Evolutionary conservation across 2,888 invertebrate genomes (phyloP), one percentile per base, ranked within the genome.

Genomic region (Diogma glabrata): DNA sequence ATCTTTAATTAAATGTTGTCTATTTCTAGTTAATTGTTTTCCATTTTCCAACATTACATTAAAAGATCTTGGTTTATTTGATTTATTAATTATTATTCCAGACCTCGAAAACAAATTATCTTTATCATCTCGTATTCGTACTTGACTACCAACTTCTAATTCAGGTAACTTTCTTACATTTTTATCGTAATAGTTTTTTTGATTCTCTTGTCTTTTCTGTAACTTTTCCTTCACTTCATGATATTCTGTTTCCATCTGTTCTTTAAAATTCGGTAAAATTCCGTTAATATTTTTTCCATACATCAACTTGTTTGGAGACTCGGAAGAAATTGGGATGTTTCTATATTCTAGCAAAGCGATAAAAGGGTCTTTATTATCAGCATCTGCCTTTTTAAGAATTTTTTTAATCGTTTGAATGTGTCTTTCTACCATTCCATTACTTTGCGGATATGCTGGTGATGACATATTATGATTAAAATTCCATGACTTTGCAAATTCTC

Each of bases 371-470:
- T 16, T 38, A 38, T 38, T 38, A 10, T 38, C 38, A 16, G 16
- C 7, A 5, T 38, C 4, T 14, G 16, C 38, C n/a, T n/a, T n/a
- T n/a, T n/a, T n/a, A n/a, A n/a, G n/a, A n/a, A n/a, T n/a, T n/a
- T n/a, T n/a, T n/a, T n/a, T n/a, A n/a, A n/a, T n/a, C n/a, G n/a
- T n/a, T n/a, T n/a, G n/a, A n/a, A n/a, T n/a, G n/a, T n/a, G n/a
- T n/a, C n/a, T n/a, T 52, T 57, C 54, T n/a, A 55, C 52, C 17
- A 55, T 46, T 6, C 57, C 56, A 46, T 58, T 58, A 12, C 56
- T 56, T 49, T 55, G 52, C 8, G 52, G 52, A 12, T 55, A 33
- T 22, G 55, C 52, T 16, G 57, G 55, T 47, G 50, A 55, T 4
- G 56, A 54, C 9, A 52, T 55, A 9, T 51, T 52, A 43, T 56